Conservation (phyloP, 2,797 vertebrate species). For the Cyclura pinguis region DNA sequence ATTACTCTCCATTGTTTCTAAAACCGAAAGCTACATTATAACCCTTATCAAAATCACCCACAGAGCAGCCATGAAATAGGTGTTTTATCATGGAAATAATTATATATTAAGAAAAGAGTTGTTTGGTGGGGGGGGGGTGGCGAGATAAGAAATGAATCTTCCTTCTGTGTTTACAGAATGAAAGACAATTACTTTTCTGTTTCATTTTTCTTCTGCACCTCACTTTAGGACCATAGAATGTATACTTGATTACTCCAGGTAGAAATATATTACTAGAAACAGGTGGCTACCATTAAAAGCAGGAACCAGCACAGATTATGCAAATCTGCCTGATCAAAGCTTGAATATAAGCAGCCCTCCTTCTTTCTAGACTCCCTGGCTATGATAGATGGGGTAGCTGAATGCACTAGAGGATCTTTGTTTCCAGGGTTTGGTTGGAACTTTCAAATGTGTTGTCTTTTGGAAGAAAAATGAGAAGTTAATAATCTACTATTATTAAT, state of each 20-base stretch:
- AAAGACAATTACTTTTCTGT: neutral
- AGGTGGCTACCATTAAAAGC: neutral
- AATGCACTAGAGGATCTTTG: neutral
- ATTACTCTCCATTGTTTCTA: neutral
- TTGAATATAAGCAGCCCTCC: neutral
- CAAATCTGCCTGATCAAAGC: neutral
- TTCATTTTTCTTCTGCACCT: neutral
- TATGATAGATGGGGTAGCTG: too few species aligned
- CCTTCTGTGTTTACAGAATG: conserved; percentile 1
- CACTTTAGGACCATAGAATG: neutral
- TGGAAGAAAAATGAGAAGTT: neutral
- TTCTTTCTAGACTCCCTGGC: neutral
- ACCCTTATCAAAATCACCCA: neutral
- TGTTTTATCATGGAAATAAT: conserved; percentile 14
- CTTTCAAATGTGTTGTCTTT: neutral
- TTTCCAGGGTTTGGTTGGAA: neutral
- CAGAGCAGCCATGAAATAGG: neutral
- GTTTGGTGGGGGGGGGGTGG: neutral
- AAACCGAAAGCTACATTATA: conserved; percentile 4
- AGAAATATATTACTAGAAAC: neutral
- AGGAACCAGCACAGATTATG: neutral
- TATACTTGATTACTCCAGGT: neutral
- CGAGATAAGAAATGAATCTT: neutral
- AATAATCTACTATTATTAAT: neutral
- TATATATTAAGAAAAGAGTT: neutral